Evolutionary conservation across 2,797 vertebrate genomes (phyloP).

Genomic region (Balearica regulorum): DNA sequence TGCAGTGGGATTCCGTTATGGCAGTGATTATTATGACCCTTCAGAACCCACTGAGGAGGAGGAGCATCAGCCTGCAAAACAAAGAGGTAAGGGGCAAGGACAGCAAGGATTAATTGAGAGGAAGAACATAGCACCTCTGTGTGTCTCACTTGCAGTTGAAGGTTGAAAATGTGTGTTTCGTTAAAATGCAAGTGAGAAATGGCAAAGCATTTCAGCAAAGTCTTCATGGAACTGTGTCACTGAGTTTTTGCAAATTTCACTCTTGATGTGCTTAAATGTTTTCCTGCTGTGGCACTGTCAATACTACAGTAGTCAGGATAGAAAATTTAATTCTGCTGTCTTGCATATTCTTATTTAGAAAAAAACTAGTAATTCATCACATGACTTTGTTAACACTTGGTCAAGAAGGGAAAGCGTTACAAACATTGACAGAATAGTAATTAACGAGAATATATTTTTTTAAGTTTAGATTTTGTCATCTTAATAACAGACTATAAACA

Average conservation of each 20-base stretch:
- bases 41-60: slow-evolving; percentile 98
- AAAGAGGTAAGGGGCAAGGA: slow-evolving; percentile 75
- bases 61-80: slow-evolving; percentile 80
- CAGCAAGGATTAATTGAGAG: background rate
- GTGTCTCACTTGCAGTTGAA: background rate
- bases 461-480: background rate
- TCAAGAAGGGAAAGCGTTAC: background rate
- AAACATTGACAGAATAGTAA: background rate
- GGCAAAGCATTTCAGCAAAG: background rate
- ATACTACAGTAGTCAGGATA: background rate
- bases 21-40: slow-evolving; percentile 97
- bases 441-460: background rate
- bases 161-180: background rate
- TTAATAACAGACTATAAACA: background rate
- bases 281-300: background rate
- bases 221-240: background rate
- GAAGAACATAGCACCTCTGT: background rate
- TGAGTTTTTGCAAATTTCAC: background rate
- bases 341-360: background rate
- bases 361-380: background rate
- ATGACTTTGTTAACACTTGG: background rate
- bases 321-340: background rate
- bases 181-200: background rate
- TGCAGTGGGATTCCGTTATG: slow-evolving; percentile 92
- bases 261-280: background rate